Base-by-base conservation (phyloP, 92 coral and sea anemone species). In the Actinostola sp. region DNA sequence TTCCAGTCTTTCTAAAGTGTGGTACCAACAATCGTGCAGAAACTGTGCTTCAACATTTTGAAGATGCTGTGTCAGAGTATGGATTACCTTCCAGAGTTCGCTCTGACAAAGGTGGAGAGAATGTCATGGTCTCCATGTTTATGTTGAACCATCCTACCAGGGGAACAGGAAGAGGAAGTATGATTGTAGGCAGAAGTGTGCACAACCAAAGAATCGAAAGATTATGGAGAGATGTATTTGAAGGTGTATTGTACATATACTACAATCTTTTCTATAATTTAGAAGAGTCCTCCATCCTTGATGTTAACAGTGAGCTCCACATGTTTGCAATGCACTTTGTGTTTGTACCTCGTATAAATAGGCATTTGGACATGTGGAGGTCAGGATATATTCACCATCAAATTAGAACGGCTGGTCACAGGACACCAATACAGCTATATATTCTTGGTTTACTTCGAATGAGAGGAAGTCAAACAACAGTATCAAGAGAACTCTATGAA, bases 131-230 rank as follows among this genome's bases (percentile, higher is more conserved):
- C 14, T 81, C 88, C 5, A 58, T 63, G 41, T 81, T 25, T 59
- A 82, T 88, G 85, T 57, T 86, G 28, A 32, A 69, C 26, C 76
- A 81, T 75, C 80, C 91, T 9, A 50, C 32, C 20, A 28, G 87
- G 29, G 91, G 91, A 14, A 87, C 87, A 43, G 87, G 87, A 23
- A 57, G 84, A 26, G 91, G 87, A 23, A 81, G 91, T 66, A 81
- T 86, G 87, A 76, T 86, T 8, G 72, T 69, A 26, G 87, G 91
- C 7, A 44, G 63, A 41, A 81, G 87, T 44, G 70, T 80, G 25
- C 86, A 86, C 26, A 86, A 80, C 57, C 90, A 85, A 46, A 35
- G 86, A 26, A 86, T 81, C 15, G 80, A 86, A 44, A 48, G 91
- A 38, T 75, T 86, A 27, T 86, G 83, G 80, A 45, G 86, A 19